Evolutionary conservation across 2,797 vertebrate species (phyloP), one percentile per base, ranked within the genome.

Genomic region (Psittacula derbiana): DNA sequence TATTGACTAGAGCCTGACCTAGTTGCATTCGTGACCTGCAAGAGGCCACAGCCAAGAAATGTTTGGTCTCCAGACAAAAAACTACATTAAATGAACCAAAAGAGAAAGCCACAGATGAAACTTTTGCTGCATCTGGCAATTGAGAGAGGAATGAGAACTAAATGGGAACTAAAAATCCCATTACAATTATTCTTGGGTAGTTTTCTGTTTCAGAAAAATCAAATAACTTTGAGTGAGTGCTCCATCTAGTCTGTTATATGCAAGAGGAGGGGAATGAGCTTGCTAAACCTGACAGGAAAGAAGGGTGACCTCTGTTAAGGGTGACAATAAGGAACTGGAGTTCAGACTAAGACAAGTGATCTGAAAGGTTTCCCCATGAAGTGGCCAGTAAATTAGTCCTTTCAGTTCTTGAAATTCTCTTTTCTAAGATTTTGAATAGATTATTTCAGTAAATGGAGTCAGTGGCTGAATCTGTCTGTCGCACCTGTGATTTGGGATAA

Each of bases 141-240:
- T 60, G 74, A 80, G 52, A 74, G 60, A 43, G 15, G 52, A 82
- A 60, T 80, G 74, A 80, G 71, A 73, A 74, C 23, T 53, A 60
- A 65, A 71, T 49, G 52, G 69, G 84, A 91, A 30, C 41, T 91
- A 65, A 55, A 92, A 82, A 67, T 92, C 71, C 41, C 74, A 71
- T 80, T 86, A 11, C 83, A 76, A 64, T 88, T 86, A 57, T 92
- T 91, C n/a, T 80, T 53, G 61, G 36, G 64, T 76, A 12, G 61
- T 61, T 87, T 91, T 91, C 78, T 80, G 23, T 44, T 66, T 87
- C 79, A 93, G 36, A 58, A 81, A 88, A 94, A 83, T 24, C 49
- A 70, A 88, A 18, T 70, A 55, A 66, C 28, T 90, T 73, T 28
- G 44, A 69, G 41, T 47, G 8, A 43, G 4, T 80, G 24, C 44